Evolutionary conservation across 2,797 vertebrate species (phyloP).

Genomic region (Galago senegalensis): DNA sequence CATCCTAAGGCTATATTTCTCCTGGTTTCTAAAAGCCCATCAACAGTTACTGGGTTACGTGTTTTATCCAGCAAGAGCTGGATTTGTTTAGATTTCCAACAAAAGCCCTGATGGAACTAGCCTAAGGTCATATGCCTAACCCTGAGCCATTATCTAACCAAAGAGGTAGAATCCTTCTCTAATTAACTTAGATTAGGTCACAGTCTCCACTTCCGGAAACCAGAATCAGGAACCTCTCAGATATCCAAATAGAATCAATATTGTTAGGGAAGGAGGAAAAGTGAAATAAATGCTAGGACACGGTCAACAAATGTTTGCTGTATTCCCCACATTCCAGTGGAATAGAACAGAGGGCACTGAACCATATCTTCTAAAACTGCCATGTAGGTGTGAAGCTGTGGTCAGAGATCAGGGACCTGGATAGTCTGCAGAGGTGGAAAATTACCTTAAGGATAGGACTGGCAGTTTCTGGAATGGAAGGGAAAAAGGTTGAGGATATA

Average conservation of each 20-base stretch:
- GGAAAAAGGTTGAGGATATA: background rate
- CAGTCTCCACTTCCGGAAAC: background rate
- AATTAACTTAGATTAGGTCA: background rate
- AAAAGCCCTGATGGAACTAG: background rate
- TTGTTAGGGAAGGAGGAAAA: background rate
- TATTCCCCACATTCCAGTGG: background rate
- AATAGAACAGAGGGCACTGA: background rate
- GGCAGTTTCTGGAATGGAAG: background rate
- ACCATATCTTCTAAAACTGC: background rate
- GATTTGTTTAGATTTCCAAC: constrained; percentile 24
- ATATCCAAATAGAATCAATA: background rate
- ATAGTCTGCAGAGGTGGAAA: background rate
- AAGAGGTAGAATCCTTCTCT: background rate
- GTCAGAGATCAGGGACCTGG: background rate
- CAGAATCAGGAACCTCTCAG: background rate
- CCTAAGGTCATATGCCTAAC: background rate
- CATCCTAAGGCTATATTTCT: background rate
- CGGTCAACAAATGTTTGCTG: background rate
- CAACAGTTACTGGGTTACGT: background rate
- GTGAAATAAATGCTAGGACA: background rate
- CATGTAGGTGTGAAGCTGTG: background rate
- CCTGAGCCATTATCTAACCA: background rate
- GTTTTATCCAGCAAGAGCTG: background rate
- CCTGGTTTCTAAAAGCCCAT: background rate
- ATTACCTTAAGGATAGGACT: background rate